phyloP scores from a whole-genome alignment of 2,797 vertebrate species.

The Catamblyrhynchus diadema region DNA sequence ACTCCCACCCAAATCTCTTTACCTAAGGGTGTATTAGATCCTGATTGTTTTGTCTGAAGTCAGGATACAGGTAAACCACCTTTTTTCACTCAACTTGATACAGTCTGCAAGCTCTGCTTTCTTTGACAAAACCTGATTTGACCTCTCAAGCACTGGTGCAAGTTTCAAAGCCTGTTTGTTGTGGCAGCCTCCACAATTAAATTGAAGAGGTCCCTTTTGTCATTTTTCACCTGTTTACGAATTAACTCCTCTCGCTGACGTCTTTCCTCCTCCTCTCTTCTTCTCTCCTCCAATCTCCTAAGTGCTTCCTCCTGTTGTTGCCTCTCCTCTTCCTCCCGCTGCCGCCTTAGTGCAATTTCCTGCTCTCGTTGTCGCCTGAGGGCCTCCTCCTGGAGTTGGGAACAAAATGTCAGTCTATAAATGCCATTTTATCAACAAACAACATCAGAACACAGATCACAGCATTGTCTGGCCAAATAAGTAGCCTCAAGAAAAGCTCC shows the following conservation, averaged over 20 bases:
- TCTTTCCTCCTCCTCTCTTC: conserved; percentile 88
- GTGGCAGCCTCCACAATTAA: not conserved
- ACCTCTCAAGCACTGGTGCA: accelerated
- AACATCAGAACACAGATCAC: conserved; percentile 68
- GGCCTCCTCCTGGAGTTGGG: conserved; percentile 85
- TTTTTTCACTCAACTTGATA: not conserved
- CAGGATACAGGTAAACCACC: not conserved
- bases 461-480: not conserved
- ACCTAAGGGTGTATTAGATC: not conserved
- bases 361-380: conserved; percentile 88
- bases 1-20: not conserved
- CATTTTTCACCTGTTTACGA: conserved; percentile 87
- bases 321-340: conserved; percentile 87
- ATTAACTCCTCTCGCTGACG: conserved; percentile 90
- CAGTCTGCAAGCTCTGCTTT: not conserved
- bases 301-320: conserved; percentile 91
- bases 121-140: not conserved
- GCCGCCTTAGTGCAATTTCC: conserved; percentile 87
- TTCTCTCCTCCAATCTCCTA: conserved; percentile 86
- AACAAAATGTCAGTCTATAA: not conserved
- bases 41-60: not conserved
- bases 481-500: not conserved
- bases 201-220: not conserved
- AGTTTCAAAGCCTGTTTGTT: not conserved
- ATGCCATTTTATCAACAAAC: not conserved